A percentile compares a stretch with the other conserved stretches of the same genome.
Evolutionary conservation across 2,797 vertebrate species (phyloP).

Genomic region (Poecilia wingei): DNA sequence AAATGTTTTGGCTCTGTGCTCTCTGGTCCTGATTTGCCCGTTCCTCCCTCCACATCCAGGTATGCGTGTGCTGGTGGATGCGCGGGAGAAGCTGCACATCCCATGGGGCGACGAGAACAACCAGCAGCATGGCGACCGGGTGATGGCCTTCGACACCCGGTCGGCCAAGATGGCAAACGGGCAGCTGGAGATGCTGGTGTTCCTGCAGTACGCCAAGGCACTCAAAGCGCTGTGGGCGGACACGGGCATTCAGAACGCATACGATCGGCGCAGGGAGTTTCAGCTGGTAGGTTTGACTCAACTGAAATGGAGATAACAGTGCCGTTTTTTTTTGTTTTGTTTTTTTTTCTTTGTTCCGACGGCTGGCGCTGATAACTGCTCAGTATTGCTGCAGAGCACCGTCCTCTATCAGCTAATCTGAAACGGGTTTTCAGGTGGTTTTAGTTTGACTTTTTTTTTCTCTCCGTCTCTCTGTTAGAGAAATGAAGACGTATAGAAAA

Average conservation of each 20-base stretch:
- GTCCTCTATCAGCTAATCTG: neutral
- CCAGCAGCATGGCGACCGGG: conserved; percentile 84
- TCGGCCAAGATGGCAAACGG: conserved; percentile 85
- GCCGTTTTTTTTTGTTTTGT: conserved; percentile 9
- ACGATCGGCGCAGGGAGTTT: conserved; percentile 95
- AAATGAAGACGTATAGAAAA: neutral
- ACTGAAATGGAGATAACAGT: neutral
- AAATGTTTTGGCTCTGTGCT: neutral
- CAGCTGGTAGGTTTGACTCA: conserved; percentile 87
- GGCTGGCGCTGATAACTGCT: neutral
- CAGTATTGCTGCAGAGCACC: neutral
- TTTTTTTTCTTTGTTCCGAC: neutral
- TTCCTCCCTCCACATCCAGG: conserved; percentile 75
- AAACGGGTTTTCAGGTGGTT: neutral
- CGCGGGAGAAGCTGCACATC: conserved; percentile 97
- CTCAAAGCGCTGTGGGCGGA: conserved; percentile 90
- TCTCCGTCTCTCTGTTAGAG: neutral
- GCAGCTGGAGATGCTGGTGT: conserved; percentile 88
- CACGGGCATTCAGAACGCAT: conserved; percentile 92
- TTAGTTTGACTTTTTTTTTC: neutral
- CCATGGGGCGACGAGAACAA: conserved; percentile 93
- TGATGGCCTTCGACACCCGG: conserved; percentile 96
- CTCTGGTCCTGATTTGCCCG: neutral
- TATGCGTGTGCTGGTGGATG: conserved; percentile 94
- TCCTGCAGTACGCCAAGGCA: conserved; percentile 86